A percentile compares a stretch with the other conserved stretches of the same genome.
These are phyloP conservation scores for Turritopsis rubra DNA, from an alignment of 30 jellyfish, hydroid and myxozoan species.

Conservation along the genomic window DNA sequence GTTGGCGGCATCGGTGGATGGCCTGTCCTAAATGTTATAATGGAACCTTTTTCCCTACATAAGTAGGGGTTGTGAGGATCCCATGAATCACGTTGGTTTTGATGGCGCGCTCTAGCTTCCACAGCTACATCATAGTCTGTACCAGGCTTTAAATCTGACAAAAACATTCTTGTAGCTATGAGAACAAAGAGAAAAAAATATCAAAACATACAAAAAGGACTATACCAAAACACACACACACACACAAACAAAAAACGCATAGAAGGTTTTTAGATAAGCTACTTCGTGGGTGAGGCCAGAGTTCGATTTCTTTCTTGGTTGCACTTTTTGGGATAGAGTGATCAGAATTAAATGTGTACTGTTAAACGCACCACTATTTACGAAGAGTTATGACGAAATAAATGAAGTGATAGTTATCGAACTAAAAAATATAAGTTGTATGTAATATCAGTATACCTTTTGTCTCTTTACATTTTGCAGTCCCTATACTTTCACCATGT, in stretches of 20 bases:
- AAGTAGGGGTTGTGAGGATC: slow-evolving; percentile 50
- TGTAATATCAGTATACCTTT: slow-evolving; percentile 31
- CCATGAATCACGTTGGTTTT: slow-evolving; percentile 44
- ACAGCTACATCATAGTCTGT: slow-evolving; percentile 49
- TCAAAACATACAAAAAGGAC: not conserved
- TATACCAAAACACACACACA: not conserved
- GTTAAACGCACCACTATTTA: too few relatives aligned
- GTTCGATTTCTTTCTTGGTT: too few relatives aligned
- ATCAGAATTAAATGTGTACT: too few relatives aligned
- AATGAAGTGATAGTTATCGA: too few relatives aligned
- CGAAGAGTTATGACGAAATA: too few relatives aligned
- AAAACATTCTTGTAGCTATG: slow-evolving; percentile 36
- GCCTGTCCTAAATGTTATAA: slow-evolving; percentile 35
- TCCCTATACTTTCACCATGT: slow-evolving; percentile 23
- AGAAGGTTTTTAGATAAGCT: not conserved
- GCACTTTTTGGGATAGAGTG: too few relatives aligned
- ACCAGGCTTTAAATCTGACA: slow-evolving; percentile 40
- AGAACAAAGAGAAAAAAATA: not conserved
- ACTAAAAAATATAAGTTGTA: too few relatives aligned
- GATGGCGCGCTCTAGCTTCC: slow-evolving; percentile 44
- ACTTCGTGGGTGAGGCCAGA: too few relatives aligned
- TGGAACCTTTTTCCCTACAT: slow-evolving; percentile 15
- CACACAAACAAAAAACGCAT: not conserved
- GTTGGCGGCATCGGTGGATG: slow-evolving; percentile 58
- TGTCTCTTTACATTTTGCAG: slow-evolving; percentile 38